phyloP scores from a whole-genome alignment of 2,888 invertebrate genomes.

The Sarcophaga variegata region DNA sequence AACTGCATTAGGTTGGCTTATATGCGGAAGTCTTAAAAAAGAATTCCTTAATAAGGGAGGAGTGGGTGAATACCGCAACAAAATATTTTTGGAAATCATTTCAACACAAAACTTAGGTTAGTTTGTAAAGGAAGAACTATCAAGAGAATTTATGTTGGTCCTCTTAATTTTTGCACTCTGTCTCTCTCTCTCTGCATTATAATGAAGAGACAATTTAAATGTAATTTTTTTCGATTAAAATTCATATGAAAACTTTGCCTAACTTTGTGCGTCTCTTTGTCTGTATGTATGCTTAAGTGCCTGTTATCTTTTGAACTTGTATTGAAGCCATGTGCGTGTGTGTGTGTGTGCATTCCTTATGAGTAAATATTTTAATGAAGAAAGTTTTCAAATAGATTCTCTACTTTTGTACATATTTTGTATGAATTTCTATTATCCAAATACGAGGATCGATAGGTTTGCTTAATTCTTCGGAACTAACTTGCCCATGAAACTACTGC shows the following conservation, averaged over 20 bases:
- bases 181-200: not conserved
- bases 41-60: not conserved
- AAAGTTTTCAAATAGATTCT: conserved; percentile 61
- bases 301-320: too few species aligned
- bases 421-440: not conserved
- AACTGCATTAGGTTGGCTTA: not conserved
- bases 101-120: too few species aligned
- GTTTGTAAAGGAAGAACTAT: not conserved
- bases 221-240: conserved; percentile 19
- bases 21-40: not conserved
- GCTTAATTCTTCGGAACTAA: not conserved
- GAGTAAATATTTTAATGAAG: conserved; percentile 49
- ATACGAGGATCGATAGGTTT: not conserved
- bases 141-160: not conserved
- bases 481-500: too few species aligned
- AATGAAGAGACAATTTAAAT: not conserved
- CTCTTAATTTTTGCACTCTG: too few species aligned
- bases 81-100: too few species aligned
- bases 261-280: not conserved
- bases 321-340: not conserved
- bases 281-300: too few species aligned
- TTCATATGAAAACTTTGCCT: conserved; percentile 52
- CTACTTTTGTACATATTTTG: conserved; percentile 2
- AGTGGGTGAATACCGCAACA: not conserved
- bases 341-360: conserved; percentile 20